Base-by-base conservation (phyloP, 2,113 vertebrate genomes). In the Plotosus lineatus region DNA sequence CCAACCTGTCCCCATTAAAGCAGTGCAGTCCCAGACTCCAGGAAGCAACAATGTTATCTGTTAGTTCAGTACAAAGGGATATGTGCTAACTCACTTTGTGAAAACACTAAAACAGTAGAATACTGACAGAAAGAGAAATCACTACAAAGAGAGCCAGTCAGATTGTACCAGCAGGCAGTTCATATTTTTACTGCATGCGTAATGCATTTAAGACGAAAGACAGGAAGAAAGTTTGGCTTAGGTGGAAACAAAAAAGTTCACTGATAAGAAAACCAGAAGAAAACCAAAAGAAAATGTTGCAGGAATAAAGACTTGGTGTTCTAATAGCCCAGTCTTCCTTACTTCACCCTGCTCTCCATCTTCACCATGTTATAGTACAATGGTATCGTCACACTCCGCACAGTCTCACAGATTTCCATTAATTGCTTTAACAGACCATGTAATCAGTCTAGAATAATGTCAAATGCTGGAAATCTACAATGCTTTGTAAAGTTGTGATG, bases 81-180 rank as follows among this genome's bases (percentile, higher is more conserved):
- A 10, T 51, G 38, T 36, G 60, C 50, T 81, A 76, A 81, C 61
- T 76, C 61, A 68, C n/a, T 81, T 76, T 76, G 72, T 58, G 68
- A 66, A 21, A 81, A 31, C 48, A 33, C 36, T 46, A 31, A 81
- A 75, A 68, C 53, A 72, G 31, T 72, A 60, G 28, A 42, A 63
- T 50, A 55, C 71, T 76, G 60, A 75, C 79, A 81, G 50, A 61
- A 66, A 75, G 65, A 81, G 72, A 81, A 75, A 81, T 66, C 23
- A 75, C 71, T 78, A 68, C 76, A 65, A 58, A 61, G 12, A 40
- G 48, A 78, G 14, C 5, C 69, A 63, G 56, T 11, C 15, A 81
- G 6, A 12, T 42, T 60, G 31, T 76, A 56, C 38, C 60, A 58
- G 56, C 58, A 33, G 36, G 17, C 66, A 65, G 11, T 76, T 81